Conservation (phyloP, 2,888 invertebrate genomes). For the Luperina nickerlii region DNA sequence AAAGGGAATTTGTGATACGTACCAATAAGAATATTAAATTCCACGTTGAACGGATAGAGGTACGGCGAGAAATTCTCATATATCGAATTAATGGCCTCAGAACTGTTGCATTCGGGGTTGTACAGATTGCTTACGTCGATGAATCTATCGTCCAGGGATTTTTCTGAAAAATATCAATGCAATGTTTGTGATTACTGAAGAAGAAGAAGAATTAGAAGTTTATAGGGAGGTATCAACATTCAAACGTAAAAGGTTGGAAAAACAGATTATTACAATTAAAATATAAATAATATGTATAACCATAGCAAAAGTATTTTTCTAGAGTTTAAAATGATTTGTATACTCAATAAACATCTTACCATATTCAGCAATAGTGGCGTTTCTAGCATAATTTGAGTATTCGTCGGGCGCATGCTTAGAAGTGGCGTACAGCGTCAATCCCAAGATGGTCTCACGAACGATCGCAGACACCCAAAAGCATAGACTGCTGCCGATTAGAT, state of each 20-base stretch:
- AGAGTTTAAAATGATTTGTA: background rate
- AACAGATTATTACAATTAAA: background rate
- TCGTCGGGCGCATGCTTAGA: constrained; percentile 73
- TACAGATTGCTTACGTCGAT: constrained; percentile 83
- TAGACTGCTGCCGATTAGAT: constrained; percentile 94
- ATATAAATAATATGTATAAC: background rate
- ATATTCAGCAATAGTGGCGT: constrained; percentile 35
- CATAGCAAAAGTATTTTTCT: background rate
- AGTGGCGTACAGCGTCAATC: constrained; percentile 89
- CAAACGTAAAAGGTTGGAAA: background rate
- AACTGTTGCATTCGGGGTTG: constrained; percentile 85
- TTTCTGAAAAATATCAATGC: constrained; percentile 38
- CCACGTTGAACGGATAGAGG: constrained; percentile 94
- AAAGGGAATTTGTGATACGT: constrained; percentile 59
- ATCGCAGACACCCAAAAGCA: constrained; percentile 95
- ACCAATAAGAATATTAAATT: constrained; percentile 95
- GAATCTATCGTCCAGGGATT: constrained; percentile 56
- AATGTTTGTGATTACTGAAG: background rate
- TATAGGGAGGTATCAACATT: background rate
- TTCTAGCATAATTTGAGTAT: constrained; percentile 34
- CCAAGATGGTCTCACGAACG: constrained; percentile 93
- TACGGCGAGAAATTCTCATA: constrained; percentile 93
- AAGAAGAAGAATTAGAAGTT: background rate
- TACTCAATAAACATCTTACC: constrained; percentile 31
- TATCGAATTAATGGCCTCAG: constrained; percentile 85